Evolutionary conservation across 2,888 invertebrate species (phyloP).

Genomic region (Arctia plantaginis): DNA sequence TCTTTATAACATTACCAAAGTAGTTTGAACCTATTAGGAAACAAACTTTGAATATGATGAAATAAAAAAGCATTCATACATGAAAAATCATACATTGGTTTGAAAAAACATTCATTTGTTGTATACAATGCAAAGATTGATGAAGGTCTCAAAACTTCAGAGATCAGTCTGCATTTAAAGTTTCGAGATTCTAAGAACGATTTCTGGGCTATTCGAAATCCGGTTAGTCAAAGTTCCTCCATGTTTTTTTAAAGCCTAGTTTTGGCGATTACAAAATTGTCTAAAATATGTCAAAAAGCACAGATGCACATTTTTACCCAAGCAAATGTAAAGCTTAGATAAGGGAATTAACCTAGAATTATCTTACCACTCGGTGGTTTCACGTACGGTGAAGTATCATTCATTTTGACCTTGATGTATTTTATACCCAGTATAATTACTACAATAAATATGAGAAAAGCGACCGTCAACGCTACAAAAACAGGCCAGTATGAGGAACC

Average conservation of each 20-base stretch:
- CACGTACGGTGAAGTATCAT: conserved; percentile 76
- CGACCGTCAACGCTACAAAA: conserved; percentile 75
- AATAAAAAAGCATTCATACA: neutral
- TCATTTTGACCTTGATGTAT: conserved; percentile 79
- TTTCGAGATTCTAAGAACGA: neutral
- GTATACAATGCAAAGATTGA: neutral
- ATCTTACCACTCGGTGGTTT: conserved; percentile 78
- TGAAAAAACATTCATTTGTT: too few species aligned
- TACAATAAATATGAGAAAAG: conserved; percentile 79
- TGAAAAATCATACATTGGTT: too few species aligned
- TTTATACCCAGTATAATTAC: conserved; percentile 78
- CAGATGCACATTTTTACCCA: neutral
- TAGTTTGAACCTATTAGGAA: conserved; percentile 86
- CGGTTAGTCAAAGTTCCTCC: too few species aligned
- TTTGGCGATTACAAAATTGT: too few species aligned
- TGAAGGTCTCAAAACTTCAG: neutral
- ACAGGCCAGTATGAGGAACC: conserved; percentile 80
- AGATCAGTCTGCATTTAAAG: neutral
- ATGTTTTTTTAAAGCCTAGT: too few species aligned
- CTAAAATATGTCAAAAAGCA: too few species aligned
- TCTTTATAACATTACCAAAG: conserved; percentile 93
- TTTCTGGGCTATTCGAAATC: neutral
- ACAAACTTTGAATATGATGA: conserved; percentile 6
- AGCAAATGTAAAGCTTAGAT: neutral
- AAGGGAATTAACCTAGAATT: neutral